A percentile compares a stretch with the other conserved stretches of the same genome.
These are phyloP conservation scores for Copidosoma aretas DNA, from an alignment of 2,888 invertebrate species.

Conservation along the genomic window DNA sequence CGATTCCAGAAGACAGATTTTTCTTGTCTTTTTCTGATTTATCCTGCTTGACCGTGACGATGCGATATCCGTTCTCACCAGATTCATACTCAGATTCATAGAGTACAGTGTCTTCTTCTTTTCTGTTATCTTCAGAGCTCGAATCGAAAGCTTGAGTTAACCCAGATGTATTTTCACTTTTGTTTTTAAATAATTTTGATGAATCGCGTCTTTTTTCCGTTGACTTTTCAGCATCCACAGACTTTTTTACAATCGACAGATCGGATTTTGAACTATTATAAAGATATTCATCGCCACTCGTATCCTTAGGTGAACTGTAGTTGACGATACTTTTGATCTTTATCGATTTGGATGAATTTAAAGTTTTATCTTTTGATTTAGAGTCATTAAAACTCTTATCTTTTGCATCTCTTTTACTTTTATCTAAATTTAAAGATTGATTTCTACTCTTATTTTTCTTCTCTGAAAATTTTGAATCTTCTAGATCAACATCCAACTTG, in stretches of 20 bases:
- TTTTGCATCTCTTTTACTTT: not conserved
- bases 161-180: not conserved
- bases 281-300: not conserved
- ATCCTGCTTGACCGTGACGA: slow-evolving; percentile 16
- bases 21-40: not conserved
- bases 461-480: not conserved
- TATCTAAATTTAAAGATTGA: not conserved
- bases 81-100: slow-evolving; percentile 25
- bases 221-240: too few species aligned
- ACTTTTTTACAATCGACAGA: too few species aligned
- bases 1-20: slow-evolving; percentile 15
- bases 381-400: slow-evolving; percentile 4
- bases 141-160: not conserved
- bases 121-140: not conserved
- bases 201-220: not conserved
- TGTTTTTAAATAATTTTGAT: slow-evolving; percentile 9
- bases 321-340: slow-evolving; percentile 7
- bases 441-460: not conserved
- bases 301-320: slow-evolving; percentile 1
- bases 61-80: slow-evolving; percentile 29
- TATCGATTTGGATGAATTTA: slow-evolving; percentile 10
- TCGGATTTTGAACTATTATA: too few species aligned
- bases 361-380: slow-evolving; percentile 17
- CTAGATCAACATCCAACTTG: not conserved
- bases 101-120: not conserved